These are phyloP conservation scores for Gallinago media DNA, from an alignment of 2,113 vertebrate species.

Conservation along the genomic window DNA sequence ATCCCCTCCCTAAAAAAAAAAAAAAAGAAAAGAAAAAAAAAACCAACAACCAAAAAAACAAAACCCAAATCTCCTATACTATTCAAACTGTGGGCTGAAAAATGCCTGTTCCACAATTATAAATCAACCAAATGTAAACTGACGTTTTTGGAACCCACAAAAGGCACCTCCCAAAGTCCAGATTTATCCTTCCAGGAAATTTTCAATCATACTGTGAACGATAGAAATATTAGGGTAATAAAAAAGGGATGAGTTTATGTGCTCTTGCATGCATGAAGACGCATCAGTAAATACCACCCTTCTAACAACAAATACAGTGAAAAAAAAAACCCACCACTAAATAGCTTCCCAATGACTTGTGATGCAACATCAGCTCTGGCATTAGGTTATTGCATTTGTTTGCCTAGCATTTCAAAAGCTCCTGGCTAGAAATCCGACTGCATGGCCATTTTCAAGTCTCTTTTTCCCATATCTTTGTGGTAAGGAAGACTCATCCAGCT, in stretches of 20 bases:
- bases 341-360: not conserved
- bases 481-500: not conserved
- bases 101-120: constrained; percentile 10
- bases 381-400: constrained; percentile 19
- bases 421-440: not conserved
- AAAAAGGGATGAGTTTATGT: not conserved
- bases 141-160: constrained; percentile 6
- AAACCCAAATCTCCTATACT: not conserved
- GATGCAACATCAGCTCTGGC: constrained; percentile 26
- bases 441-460: not conserved
- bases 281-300: not conserved
- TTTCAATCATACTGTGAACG: constrained; percentile 39
- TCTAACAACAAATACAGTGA: not conserved
- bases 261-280: not conserved
- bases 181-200: constrained; percentile 54
- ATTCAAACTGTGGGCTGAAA: constrained; percentile 24
- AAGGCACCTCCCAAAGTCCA: not conserved
- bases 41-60: not conserved
- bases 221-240: not conserved
- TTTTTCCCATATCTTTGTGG: not conserved
- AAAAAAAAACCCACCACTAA: not conserved
- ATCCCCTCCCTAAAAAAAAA: not conserved
- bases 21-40: not conserved
- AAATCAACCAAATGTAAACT: constrained; percentile 41
- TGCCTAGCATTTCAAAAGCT: constrained; percentile 42